Base-by-base conservation (phyloP, 2,888 invertebrate species). In the Cremastinae sp. region DNA sequence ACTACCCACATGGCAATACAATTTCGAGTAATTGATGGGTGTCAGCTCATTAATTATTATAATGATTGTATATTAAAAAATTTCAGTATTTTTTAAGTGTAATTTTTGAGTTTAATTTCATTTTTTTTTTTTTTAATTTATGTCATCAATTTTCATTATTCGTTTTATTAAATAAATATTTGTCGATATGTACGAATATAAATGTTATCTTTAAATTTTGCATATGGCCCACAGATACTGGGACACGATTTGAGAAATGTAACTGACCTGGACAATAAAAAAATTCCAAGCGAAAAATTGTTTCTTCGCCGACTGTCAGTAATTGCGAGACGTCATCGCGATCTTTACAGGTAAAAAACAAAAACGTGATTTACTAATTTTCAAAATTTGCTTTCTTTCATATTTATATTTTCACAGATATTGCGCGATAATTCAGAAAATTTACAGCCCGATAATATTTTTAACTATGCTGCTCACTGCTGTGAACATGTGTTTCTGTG, bases 401-500 rank as follows among this genome's bases (percentile, higher is more conserved):
- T n/a, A n/a, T n/a, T n/a, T n/a, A n/a, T n/a, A n/a, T n/a, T n/a
- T n/a, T n/a, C n/a, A n/a, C n/a, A n/a, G n/a, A n/a, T n/a, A n/a
- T n/a, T n/a, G n/a, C n/a, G n/a, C n/a, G n/a, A n/a, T n/a, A n/a
- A n/a, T n/a, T n/a, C n/a, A n/a, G n/a, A n/a, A n/a, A n/a, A n/a
- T n/a, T n/a, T n/a, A n/a, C n/a, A n/a, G n/a, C n/a, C n/a, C n/a
- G n/a, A n/a, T 75, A 69, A 70, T 70, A 53, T 75, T 75, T 43
- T 41, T 75, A 7, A 64, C 64, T 49, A 69, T 75, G 62, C 41
- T 75, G 10, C 51, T 69, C 18, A 75, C 68, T 5, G 70, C 70
- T 10, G 18, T 37, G 20, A 69, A 70, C 51, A 55, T 75, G 61
- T 75, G 74, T 35, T 64, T 64, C 12, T 61, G 70, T 16, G 62